phyloP scores from a whole-genome alignment of 53 echinoderm and acorn worm species.

The Stichopus horrens region DNA sequence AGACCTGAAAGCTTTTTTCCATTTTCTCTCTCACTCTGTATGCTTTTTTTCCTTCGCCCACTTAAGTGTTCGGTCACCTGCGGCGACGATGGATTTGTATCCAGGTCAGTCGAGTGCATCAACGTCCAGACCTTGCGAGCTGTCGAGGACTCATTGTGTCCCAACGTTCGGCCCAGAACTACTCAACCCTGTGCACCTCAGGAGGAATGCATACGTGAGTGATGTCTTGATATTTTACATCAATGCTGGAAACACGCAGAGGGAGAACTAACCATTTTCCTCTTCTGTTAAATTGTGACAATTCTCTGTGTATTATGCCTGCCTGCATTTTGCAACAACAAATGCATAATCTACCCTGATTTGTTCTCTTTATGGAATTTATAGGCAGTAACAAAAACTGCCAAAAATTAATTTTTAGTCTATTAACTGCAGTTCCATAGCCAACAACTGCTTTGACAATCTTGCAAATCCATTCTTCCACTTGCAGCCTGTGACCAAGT shows the following conservation, averaged over 20 bases:
- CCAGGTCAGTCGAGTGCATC: slow-evolving; percentile 10
- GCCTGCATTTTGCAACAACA: too few relatives aligned
- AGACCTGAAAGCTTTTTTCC: not conserved
- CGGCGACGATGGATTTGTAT: not conserved
- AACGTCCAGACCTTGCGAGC: not conserved
- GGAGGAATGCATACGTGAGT: slow-evolving; percentile 18
- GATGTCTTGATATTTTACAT: too few relatives aligned
- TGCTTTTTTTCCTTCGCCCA: not conserved
- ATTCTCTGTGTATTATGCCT: too few relatives aligned
- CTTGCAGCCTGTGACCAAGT: slow-evolving; percentile 46
- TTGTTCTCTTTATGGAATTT: too few relatives aligned
- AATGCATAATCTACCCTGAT: too few relatives aligned
- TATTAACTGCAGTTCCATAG: too few relatives aligned
- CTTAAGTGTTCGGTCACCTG: slow-evolving; percentile 16
- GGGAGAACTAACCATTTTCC: not conserved
- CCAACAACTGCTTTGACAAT: too few relatives aligned
- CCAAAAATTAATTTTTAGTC: too few relatives aligned
- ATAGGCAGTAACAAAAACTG: too few relatives aligned
- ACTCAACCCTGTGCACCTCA: not conserved
- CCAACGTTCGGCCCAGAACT: slow-evolving; percentile 5
- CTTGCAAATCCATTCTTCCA: too few relatives aligned
- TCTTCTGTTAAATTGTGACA: too few relatives aligned
- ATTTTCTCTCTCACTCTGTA: not conserved
- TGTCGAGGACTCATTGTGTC: not conserved
- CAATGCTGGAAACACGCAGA: too few relatives aligned